Evolutionary conservation across 2,113 vertebrate genomes (phyloP).

Genomic region (Tetraodon nigroviridis): DNA sequence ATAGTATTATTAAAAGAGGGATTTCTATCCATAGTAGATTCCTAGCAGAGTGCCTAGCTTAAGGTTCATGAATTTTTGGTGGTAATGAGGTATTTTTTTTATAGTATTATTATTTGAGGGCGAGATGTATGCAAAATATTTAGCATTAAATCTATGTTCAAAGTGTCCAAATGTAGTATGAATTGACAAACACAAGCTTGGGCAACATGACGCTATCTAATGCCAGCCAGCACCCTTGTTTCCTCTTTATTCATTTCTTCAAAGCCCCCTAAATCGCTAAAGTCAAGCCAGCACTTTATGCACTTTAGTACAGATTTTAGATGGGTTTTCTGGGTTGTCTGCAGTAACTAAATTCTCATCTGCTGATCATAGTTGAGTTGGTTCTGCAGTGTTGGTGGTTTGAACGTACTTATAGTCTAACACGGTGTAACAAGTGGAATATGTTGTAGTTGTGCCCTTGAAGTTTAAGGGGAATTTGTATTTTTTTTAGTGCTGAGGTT

Average conservation of each 20-base stretch:
- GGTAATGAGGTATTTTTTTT: not conserved
- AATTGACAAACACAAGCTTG: no score
- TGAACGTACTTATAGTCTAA: slow-evolving; percentile 18
- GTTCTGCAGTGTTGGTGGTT: slow-evolving; percentile 25
- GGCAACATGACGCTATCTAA: not conserved
- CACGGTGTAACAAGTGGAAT: no score
- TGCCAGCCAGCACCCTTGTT: not conserved
- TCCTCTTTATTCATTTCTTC: no score
- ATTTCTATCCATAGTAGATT: not conserved
- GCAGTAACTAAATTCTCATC: slow-evolving; percentile 25
- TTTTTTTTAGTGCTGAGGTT: not conserved
- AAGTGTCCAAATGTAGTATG: no score
- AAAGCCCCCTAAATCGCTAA: not conserved
- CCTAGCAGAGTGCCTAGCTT: not conserved
- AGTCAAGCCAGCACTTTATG: not conserved
- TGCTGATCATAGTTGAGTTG: slow-evolving; percentile 44
- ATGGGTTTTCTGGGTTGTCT: slow-evolving; percentile 9
- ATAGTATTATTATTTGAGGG: no score
- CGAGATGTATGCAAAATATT: no score
- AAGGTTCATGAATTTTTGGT: slow-evolving; percentile 18
- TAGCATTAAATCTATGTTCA: no score
- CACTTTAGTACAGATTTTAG: not conserved
- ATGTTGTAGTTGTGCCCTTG: no score
- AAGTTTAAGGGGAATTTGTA: no score
- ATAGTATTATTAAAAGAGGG: not conserved